Base-by-base conservation (phyloP, 2,113 vertebrate genomes). In the Indicator maculatus region DNA sequence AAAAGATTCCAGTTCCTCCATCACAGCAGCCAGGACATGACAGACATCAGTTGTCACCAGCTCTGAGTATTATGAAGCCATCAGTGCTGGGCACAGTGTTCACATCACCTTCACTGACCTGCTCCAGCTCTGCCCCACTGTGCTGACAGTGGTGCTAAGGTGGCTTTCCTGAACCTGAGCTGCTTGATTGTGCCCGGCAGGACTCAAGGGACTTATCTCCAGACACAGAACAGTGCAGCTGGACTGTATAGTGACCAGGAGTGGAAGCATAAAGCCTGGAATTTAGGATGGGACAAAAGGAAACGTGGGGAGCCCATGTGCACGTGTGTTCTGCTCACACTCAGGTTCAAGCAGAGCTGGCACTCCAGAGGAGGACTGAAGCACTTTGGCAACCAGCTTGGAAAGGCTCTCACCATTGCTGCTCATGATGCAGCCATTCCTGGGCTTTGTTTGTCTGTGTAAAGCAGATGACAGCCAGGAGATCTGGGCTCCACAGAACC, bases 31-130 rank as follows among this genome's bases (percentile, higher is more conserved):
- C 87, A 55, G 30, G 47, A 16, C 36, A 16, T 8, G 28, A 36
- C 19, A 38, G 19, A n/a, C 18, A 8, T 30, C 4, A 28, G 0
- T 5, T 72, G 55, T 31, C 33, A 61, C 31, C 26, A 79, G n/a
- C 33, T 44, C 63, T 36, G 59, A 27, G 18, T 63, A 8, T 24
- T 58, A 45, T 72, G 53, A 64, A 66, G 12, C n/a, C 66, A 30
- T 26, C 0, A 0, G 6, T 27, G 31, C 3, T 39, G 56, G 44
- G 58, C n/a, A 13, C 56, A 71, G 31, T 1, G 1, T 23, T 56
- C n/a, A 41, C 14, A 14, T 39, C 75, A 8, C 50, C n/a, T 55
- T 23, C 71, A 10, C 47, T 17, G 58, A 18, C 56, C 31, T 55
- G 53, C 36, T 86, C 1, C 1, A 36, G 56, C 28, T 45, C 60